These are phyloP conservation scores for Centropyge bicolor DNA, from an alignment of 2,797 vertebrate species.

Conservation along the genomic window DNA sequence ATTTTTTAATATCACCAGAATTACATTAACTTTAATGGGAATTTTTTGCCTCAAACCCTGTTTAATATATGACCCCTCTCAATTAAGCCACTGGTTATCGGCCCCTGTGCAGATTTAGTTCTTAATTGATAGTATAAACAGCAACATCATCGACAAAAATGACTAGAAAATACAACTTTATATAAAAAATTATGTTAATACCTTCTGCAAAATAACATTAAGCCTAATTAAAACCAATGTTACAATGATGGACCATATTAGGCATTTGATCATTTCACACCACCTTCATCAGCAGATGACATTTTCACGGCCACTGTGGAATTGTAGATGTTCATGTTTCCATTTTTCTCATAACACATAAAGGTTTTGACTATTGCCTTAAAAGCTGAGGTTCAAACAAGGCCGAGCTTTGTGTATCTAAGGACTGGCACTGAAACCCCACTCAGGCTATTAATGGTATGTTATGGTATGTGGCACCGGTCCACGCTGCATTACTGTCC, in stretches of 20 bases:
- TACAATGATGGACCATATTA: not conserved
- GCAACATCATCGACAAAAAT: not conserved
- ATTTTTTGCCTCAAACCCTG: too few relatives aligned
- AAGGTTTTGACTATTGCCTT: not conserved
- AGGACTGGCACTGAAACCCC: not conserved
- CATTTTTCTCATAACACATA: not conserved
- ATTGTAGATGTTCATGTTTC: not conserved
- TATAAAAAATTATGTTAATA: not conserved
- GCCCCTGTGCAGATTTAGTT: not conserved
- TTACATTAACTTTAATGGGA: too few relatives aligned
- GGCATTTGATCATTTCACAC: not conserved
- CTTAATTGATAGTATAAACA: too few relatives aligned
- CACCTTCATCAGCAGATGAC: not conserved
- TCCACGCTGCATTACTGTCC: not conserved
- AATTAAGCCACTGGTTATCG: not conserved
- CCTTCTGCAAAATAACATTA: not conserved
- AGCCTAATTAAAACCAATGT: not conserved
- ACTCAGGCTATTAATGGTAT: too few relatives aligned
- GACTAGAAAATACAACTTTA: too few relatives aligned
- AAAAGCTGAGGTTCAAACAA: not conserved
- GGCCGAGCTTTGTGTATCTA: not conserved
- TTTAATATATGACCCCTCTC: too few relatives aligned
- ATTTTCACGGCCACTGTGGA: too few relatives aligned
- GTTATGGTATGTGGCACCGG: not conserved
- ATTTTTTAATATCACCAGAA: too few relatives aligned